A percentile compares a stretch with the other conserved stretches of the same genome.
These are phyloP conservation scores for Stenotaenia linearis DNA, from an alignment of 2,888 invertebrate genomes.

Conservation along the genomic window DNA sequence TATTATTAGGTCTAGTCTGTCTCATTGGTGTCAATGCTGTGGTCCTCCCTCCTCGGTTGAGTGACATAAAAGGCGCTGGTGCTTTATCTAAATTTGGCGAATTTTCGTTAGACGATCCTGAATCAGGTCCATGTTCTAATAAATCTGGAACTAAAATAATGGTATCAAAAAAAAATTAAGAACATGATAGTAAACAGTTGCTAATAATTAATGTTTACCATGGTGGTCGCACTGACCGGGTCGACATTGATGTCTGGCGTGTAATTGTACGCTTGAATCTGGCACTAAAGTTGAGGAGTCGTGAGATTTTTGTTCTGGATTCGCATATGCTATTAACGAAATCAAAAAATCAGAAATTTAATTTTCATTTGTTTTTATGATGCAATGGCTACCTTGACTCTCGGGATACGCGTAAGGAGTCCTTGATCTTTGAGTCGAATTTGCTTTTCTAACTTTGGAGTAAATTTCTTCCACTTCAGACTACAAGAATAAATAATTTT, in stretches of 20 bases:
- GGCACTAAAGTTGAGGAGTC: not conserved
- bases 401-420: conserved; percentile 28
- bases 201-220: too few species aligned
- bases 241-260: conserved; percentile 17
- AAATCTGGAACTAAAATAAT: conserved; percentile 21
- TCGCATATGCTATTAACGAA: conserved; percentile 24
- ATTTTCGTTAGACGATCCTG: conserved; percentile 18
- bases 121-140: conserved; percentile 28
- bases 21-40: not conserved
- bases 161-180: not conserved
- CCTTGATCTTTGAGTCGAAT: conserved; percentile 11
- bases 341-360: not conserved
- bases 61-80: not conserved
- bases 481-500: not conserved
- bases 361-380: not conserved
- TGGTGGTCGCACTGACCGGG: conserved; percentile 17
- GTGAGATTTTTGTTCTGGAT: not conserved
- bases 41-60: not conserved
- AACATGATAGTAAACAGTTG: too few species aligned
- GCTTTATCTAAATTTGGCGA: conserved; percentile 17
- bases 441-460: conserved; percentile 30
- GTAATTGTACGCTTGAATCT: conserved; percentile 7
- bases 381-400: conserved; percentile 21
- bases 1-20: not conserved
- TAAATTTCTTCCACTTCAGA: conserved; percentile 29